Conservation (phyloP, 2,113 vertebrate species). For the Ciconia maguari region DNA sequence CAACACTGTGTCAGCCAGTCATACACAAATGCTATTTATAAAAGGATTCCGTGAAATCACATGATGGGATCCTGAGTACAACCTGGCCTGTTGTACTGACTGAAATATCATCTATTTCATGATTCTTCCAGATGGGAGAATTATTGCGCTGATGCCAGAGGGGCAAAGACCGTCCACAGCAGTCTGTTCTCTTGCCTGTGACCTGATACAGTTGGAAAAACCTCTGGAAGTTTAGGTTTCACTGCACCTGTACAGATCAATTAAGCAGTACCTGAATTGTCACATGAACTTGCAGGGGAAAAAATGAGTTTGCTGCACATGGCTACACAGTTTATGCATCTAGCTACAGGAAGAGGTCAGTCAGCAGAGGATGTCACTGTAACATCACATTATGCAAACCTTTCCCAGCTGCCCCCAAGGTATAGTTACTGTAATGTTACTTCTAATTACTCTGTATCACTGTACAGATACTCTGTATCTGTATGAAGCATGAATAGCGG, state of each 20-base stretch:
- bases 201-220: not conserved
- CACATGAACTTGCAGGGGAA: not conserved
- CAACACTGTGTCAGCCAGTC: not conserved
- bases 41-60: not conserved
- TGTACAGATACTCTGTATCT: not conserved
- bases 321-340: not conserved
- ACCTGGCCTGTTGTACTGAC: not conserved
- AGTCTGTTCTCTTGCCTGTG: not conserved
- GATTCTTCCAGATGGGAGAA: not conserved
- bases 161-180: not conserved
- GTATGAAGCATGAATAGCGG: not conserved
- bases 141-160: not conserved
- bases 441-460: not conserved
- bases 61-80: not conserved
- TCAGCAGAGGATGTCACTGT: not conserved
- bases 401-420: not conserved
- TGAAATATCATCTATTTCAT: conserved; percentile 4
- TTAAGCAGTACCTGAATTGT: not conserved
- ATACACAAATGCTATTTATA: conserved; percentile 4
- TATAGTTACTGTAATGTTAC: not conserved
- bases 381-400: not conserved
- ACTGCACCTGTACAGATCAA: not conserved
- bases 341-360: not conserved
- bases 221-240: not conserved
- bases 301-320: not conserved